phyloP scores from a whole-genome alignment of 2,888 invertebrate genomes.

The Chrysomela aeneicollis region DNA sequence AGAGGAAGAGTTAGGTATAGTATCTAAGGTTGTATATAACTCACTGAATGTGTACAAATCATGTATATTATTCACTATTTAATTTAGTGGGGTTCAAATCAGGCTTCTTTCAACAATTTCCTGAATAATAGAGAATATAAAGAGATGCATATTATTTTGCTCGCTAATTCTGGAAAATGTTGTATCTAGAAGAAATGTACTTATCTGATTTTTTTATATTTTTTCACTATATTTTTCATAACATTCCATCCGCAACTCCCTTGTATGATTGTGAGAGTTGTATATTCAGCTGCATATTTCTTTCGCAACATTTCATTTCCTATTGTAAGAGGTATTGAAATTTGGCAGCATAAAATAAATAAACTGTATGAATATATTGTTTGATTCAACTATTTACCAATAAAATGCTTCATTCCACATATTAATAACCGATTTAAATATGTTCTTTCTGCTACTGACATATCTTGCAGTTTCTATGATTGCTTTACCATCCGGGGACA shows the following conservation, averaged over 20 bases:
- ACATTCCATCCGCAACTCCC: not conserved
- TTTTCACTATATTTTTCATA: not conserved
- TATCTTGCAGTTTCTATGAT: constrained; percentile 21
- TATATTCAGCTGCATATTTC: not conserved
- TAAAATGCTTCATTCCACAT: constrained; percentile 52
- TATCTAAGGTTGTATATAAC: constrained; percentile 34
- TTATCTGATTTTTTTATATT: constrained; percentile 13
- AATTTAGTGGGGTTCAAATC: not conserved
- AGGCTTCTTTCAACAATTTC: too few relatives aligned
- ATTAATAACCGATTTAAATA: constrained; percentile 44
- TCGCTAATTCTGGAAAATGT: not conserved
- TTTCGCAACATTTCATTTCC: not conserved
- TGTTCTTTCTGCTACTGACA: constrained; percentile 32
- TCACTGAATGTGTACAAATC: constrained; percentile 42
- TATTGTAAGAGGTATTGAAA: constrained; percentile 27
- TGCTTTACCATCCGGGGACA: constrained; percentile 28
- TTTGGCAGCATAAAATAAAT: constrained; percentile 29
- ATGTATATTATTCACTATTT: constrained; percentile 25
- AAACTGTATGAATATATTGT: constrained; percentile 20
- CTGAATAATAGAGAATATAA: too few relatives aligned
- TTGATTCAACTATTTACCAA: constrained; percentile 39
- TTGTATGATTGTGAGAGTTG: not conserved
- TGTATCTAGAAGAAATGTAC: constrained; percentile 15
- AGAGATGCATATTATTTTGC: too few relatives aligned
- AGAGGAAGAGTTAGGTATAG: constrained; percentile 22